These are phyloP conservation scores for Eurois occulta DNA, from an alignment of 2,888 invertebrate genomes.

Conservation along the genomic window DNA sequence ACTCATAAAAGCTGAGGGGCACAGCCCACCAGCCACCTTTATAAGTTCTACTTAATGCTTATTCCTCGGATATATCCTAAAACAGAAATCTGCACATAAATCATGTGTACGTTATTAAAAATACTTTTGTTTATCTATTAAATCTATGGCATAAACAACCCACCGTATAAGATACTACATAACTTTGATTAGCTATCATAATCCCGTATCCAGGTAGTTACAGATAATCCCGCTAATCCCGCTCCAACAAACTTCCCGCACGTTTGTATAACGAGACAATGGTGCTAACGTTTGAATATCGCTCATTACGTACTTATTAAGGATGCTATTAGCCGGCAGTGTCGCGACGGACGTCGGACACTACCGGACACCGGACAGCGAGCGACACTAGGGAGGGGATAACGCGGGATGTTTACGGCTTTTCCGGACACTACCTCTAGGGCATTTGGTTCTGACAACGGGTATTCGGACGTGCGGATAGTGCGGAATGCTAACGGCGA, in stretches of 20 bases:
- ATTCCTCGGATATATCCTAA: slow-evolving; percentile 6
- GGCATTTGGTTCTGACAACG: background rate
- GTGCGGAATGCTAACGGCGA: background rate
- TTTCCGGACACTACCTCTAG: slow-evolving; percentile 13
- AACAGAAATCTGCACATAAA: background rate
- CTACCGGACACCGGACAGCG: slow-evolving; percentile 21
- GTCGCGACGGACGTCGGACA: slow-evolving; percentile 33
- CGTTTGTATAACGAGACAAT: slow-evolving; percentile 27
- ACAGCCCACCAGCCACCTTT: slow-evolving; percentile 5
- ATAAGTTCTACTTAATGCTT: slow-evolving; percentile 10
- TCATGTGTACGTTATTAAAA: background rate
- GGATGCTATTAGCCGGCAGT: slow-evolving; percentile 42
- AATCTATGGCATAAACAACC: background rate
- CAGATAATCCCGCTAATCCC: slow-evolving; percentile 8
- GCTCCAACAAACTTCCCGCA: slow-evolving; percentile 10
- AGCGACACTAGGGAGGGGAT: slow-evolving; percentile 12
- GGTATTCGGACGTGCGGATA: background rate
- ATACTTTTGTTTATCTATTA: background rate
- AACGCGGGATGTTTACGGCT: slow-evolving; percentile 16
- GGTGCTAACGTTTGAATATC: slow-evolving; percentile 27
- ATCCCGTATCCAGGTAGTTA: background rate
- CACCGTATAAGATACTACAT: background rate
- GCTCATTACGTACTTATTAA: slow-evolving; percentile 57
- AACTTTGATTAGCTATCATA: slow-evolving; percentile 10
- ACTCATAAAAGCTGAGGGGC: slow-evolving; percentile 15